Evolutionary conservation across 2,113 vertebrate species (phyloP).

Genomic region (Callithrix jacchus): DNA sequence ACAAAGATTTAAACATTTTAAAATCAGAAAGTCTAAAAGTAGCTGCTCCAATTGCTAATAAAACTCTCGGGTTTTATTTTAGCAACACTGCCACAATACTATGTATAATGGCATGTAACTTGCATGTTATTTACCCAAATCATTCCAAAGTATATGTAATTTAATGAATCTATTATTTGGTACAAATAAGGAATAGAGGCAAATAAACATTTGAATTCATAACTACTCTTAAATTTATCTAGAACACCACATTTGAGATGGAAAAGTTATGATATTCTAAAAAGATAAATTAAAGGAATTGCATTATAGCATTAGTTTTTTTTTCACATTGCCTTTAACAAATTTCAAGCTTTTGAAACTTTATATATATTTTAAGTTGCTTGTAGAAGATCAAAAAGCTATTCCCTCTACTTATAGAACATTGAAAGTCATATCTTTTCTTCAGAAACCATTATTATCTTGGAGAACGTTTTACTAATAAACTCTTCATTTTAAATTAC

Average conservation of each 20-base stretch:
- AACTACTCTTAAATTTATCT: conserved; percentile 30
- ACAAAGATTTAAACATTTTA: not conserved
- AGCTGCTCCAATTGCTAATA: not conserved
- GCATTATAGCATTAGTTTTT: conserved; percentile 45
- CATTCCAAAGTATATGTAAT: not conserved
- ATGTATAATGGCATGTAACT: not conserved
- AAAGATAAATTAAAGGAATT: conserved; percentile 59
- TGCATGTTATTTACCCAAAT: not conserved
- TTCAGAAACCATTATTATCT: conserved; percentile 27
- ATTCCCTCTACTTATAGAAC: not conserved
- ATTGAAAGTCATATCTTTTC: not conserved
- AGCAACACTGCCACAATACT: not conserved
- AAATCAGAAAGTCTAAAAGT: not conserved
- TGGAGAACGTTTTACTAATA: not conserved
- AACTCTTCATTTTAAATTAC: conserved; percentile 34
- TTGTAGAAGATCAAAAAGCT: conserved; percentile 43
- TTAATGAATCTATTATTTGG: not conserved
- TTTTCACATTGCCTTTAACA: conserved; percentile 9
- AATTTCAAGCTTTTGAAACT: conserved; percentile 70
- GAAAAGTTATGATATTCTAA: conserved; percentile 51
- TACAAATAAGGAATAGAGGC: not conserved
- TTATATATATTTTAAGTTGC: conserved; percentile 70
- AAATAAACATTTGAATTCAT: not conserved
- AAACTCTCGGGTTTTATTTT: not conserved
- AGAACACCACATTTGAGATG: not conserved